These are phyloP conservation scores for Agriopis leucophaearia DNA, from an alignment of 2,888 invertebrate species.

Conservation along the genomic window DNA sequence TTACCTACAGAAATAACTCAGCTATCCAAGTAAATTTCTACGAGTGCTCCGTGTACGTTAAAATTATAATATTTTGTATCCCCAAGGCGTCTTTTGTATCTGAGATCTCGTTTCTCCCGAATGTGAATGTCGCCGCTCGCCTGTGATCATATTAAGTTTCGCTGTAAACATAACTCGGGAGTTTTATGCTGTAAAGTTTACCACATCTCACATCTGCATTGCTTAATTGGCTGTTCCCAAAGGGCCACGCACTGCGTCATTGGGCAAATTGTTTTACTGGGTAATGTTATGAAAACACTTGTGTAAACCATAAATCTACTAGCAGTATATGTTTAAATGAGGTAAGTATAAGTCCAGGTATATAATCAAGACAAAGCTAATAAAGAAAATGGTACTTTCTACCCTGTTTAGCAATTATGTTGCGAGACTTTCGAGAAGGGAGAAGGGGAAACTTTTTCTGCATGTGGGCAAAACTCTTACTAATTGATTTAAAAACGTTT, in stretches of 20 bases:
- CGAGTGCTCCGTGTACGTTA: not conserved
- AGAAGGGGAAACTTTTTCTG: not conserved
- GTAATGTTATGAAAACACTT: constrained; percentile 2
- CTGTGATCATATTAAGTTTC: constrained; percentile 20
- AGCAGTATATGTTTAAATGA: not conserved
- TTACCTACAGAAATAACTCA: not conserved
- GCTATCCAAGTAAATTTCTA: not conserved
- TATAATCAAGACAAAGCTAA: constrained; percentile 8
- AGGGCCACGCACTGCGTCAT: constrained; percentile 19
- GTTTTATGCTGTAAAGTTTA: constrained; percentile 13
- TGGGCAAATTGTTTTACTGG: constrained; percentile 9
- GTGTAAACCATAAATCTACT: not conserved
- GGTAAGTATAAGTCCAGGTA: not conserved
- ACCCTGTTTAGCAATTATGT: not conserved
- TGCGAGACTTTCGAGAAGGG: not conserved
- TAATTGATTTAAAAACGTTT: no score
- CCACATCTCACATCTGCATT: constrained; percentile 31
- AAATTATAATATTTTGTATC: constrained; percentile 13
- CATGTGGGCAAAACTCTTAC: no score
- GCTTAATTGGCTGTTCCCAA: constrained; percentile 21
- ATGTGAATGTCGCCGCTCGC: constrained; percentile 9
- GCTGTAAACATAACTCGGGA: constrained; percentile 4
- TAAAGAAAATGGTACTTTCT: not conserved
- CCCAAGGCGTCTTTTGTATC: not conserved
- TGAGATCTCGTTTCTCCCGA: constrained; percentile 6